Evolutionary conservation across 1,140 invertebrate species (phyloP).

Genomic region (Nymphalis io): DNA sequence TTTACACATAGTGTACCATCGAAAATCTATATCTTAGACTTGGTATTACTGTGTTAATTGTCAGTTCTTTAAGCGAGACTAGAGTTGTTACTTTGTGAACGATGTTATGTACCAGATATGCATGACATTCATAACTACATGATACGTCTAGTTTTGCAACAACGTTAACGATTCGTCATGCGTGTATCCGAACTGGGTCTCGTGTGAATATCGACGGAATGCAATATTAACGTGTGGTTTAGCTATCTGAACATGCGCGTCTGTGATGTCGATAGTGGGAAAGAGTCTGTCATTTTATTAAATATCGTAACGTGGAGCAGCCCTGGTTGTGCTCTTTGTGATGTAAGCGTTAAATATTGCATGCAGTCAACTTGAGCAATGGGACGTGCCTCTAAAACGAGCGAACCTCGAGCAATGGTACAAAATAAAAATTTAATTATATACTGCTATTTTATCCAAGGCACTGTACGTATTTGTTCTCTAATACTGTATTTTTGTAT

Average conservation of each 20-base stretch:
- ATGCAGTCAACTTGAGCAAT: slow-evolving; percentile 79
- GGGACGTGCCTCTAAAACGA: slow-evolving; percentile 74
- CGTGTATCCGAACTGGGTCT: slow-evolving; percentile 47
- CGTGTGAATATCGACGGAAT: slow-evolving; percentile 74
- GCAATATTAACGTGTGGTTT: slow-evolving; percentile 77
- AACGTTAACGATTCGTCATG: slow-evolving; percentile 53
- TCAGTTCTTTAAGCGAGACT: slow-evolving; percentile 31
- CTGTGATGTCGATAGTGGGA: slow-evolving; percentile 38
- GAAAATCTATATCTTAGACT: neutral
- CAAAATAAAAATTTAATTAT: slow-evolving; percentile 59
- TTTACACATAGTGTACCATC: neutral
- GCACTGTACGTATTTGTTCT: slow-evolving; percentile 28
- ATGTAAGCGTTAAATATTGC: slow-evolving; percentile 79
- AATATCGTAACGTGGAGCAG: slow-evolving; percentile 56
- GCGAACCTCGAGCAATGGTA: slow-evolving; percentile 67
- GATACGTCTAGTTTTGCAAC: slow-evolving; percentile 42
- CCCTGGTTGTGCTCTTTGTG: slow-evolving; percentile 60
- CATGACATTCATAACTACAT: slow-evolving; percentile 36
- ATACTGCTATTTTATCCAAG: slow-evolving; percentile 44
- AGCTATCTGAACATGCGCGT: slow-evolving; percentile 61
- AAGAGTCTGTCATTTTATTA: slow-evolving; percentile 52
- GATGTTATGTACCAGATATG: slow-evolving; percentile 49
- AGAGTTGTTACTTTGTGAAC: slow-evolving; percentile 40
- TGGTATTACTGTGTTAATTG: neutral
- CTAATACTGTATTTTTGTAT: slow-evolving; percentile 20